phyloP scores from a whole-genome alignment of 2,113 vertebrate genomes.

The Dicerorhinus sumatrensis region DNA sequence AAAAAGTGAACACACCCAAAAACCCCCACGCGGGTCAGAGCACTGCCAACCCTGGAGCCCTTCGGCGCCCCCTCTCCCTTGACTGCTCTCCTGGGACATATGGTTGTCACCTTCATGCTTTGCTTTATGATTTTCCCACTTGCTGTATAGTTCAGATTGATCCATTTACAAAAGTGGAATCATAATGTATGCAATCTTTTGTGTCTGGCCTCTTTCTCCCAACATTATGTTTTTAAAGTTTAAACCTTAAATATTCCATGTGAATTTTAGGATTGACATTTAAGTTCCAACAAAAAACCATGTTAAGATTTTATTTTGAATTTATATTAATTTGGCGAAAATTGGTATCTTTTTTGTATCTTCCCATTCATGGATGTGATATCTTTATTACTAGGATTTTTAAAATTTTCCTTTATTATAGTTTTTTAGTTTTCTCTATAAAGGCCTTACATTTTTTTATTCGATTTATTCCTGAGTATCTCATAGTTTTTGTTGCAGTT shows the following conservation, averaged over 20 bases:
- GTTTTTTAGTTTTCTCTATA: neutral
- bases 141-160: neutral
- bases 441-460: neutral
- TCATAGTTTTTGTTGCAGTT: neutral
- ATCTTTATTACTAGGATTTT: neutral
- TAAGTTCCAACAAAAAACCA: neutral
- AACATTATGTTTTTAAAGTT: neutral
- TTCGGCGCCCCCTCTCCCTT: rapidly evolving
- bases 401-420: neutral
- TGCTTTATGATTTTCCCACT: neutral
- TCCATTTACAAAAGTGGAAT: neutral
- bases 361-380: neutral
- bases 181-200: neutral
- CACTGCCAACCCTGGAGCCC: neutral
- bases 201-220: neutral
- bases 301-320: neutral
- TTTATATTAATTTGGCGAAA: slow-evolving; percentile 41
- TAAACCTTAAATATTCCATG: neutral
- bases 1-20: neutral
- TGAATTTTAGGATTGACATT: slow-evolving; percentile 3
- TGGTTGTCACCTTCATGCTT: neutral
- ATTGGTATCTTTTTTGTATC: neutral
- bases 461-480: neutral
- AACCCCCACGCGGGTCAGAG: neutral
- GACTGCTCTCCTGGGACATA: neutral